phyloP scores from a whole-genome alignment of 2,113 vertebrate species.

The Pitta sordida region DNA sequence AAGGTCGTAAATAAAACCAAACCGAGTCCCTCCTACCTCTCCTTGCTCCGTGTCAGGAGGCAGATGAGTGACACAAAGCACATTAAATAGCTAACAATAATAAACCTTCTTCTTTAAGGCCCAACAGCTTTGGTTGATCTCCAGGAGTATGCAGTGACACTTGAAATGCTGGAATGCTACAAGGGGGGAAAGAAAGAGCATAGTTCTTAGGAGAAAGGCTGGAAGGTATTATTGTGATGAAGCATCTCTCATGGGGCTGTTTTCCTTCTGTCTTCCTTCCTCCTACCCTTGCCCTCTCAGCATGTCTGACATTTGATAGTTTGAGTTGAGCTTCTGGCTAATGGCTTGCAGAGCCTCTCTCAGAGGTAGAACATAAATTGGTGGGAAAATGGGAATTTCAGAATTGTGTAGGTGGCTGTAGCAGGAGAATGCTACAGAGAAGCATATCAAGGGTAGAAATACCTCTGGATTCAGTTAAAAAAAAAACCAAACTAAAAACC shows the following conservation, averaged over 20 bases:
- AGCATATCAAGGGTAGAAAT: neutral
- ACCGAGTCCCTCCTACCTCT: neutral
- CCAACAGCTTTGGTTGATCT: neutral
- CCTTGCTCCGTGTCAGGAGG: neutral
- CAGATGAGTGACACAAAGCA: neutral
- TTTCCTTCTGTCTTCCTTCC: neutral
- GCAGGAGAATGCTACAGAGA: neutral
- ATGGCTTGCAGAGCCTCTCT: neutral
- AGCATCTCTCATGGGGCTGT: neutral
- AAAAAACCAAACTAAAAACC: neutral
- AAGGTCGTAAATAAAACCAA: neutral
- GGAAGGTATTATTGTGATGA: neutral
- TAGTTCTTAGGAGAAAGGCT: neutral
- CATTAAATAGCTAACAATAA: neutral
- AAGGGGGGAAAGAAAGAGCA: neutral
- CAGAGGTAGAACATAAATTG: neutral
- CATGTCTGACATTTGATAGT: neutral
- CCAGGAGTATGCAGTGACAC: neutral
- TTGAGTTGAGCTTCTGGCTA: neutral
- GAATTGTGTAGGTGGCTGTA: neutral
- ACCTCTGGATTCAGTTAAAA: neutral
- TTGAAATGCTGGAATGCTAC: neutral
- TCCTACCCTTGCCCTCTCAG: neutral
- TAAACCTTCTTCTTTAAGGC: neutral
- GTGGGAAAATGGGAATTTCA: constrained; percentile 4